Conservation (phyloP, 2,797 vertebrate species). For the Pipistrellus kuhlii region DNA sequence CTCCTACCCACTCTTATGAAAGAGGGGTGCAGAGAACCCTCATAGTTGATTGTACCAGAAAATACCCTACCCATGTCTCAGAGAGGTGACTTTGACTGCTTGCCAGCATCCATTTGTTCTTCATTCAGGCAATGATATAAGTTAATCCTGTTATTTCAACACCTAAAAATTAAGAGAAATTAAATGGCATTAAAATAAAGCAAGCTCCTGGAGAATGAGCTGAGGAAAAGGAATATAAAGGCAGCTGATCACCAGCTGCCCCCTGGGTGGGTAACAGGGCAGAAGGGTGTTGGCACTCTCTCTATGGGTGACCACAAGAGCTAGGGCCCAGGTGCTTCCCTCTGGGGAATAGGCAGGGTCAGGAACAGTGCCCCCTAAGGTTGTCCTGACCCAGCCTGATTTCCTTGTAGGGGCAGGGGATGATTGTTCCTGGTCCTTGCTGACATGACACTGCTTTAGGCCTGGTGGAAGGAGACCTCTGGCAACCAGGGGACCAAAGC, state of each 20-base stretch:
- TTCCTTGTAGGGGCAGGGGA: background rate
- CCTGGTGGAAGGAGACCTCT: background rate
- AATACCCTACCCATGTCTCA: background rate
- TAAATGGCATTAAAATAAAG: constrained; percentile 72
- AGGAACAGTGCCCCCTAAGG: background rate
- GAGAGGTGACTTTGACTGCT: constrained; percentile 78
- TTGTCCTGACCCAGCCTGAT: background rate
- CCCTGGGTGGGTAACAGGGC: background rate
- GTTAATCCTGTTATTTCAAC: constrained; percentile 79
- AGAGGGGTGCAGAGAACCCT: background rate
- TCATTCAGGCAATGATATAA: constrained; percentile 74
- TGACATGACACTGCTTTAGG: background rate
- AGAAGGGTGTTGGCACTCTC: background rate
- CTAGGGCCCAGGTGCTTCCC: background rate
- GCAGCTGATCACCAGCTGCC: background rate
- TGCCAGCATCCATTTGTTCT: constrained; percentile 71
- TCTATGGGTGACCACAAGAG: background rate
- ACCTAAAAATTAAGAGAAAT: constrained; percentile 78
- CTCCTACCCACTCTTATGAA: background rate
- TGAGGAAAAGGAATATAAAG: background rate
- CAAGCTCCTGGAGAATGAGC: constrained; percentile 14
- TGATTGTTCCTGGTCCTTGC: background rate
- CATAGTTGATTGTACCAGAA: background rate
- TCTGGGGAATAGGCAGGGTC: background rate
- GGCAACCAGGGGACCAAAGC: background rate